Base-by-base conservation (phyloP, 2,888 invertebrate genomes). In the Rhingia campestris region DNA sequence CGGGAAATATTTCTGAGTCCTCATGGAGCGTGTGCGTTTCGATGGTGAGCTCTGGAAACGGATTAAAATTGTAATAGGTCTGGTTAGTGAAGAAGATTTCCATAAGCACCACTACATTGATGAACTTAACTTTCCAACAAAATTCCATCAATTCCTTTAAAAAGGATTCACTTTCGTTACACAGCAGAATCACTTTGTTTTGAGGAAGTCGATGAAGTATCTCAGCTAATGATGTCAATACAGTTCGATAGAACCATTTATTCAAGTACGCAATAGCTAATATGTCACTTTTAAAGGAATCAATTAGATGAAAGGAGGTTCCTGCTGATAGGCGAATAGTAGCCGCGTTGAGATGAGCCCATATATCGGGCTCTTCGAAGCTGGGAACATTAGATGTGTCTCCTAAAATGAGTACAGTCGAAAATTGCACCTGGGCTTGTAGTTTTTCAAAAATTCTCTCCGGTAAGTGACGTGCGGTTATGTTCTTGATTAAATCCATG, bases 11-110 rank as follows among this genome's bases (percentile, higher is more conserved):
- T n/a, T 7, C 39, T 10, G 47, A 4, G 5, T 47, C 12, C 4
- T 49, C 37, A 5, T 37, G 6, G 10, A 30, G 4, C 3, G 47
- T 22, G 9, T 51, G 51, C 1, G 7, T 12, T 3, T 4, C 2
- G 4, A 61, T 7, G n/a, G 45, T 9, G 6, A 64, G 6, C 39
- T 64, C 30, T 9, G 64, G 64, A 22, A 51, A 64, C n/a, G 51
- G 51, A 10, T 3, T n/a, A 7, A 39, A 51, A 39, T 43, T 51
- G 39, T 64, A 64, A 39, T 39, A 49, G 0, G 7, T 41, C 4
- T 30, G 49, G 30, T 49, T 49, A 10, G 49, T 30, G 58, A 22
- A 58, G 10, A 41, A 32, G 22, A 43, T 14, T 1, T 33, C 59
- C 32, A 51, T 39, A 1, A 70, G 3, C 6, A 47, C 49, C 0